Evolutionary conservation across 2,888 invertebrate genomes (phyloP), one percentile per base, ranked within the genome.

Genomic region (Cheilosia soror): DNA sequence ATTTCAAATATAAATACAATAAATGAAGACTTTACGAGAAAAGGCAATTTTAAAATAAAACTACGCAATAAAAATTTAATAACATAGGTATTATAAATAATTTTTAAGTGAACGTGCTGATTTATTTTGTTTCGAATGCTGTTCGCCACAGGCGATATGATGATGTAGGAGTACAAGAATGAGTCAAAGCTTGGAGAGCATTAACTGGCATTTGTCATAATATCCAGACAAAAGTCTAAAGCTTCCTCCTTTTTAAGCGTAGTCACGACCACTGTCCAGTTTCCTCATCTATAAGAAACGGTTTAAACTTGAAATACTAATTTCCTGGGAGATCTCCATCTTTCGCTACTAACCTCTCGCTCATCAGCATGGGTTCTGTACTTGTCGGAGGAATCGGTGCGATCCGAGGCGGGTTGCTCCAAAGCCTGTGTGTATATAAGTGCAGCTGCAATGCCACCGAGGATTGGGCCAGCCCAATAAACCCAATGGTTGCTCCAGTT

Each of bases 381-480:
- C 87, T 91, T 92, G 31, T 91, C 92, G 13, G 90, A 88, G 15
- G 88, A 87, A 92, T 93, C 85, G 87, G 71, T 87, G 63, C 69
- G 79, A 66, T 88, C 89, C 31, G 89, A 84, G 4, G 89, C 82
- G 42, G 90, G 90, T 47, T 90, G 90, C 80, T 91, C 91, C 71
- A 92, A 87, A 31, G 90, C 87, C 85, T 90, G 89, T 47, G 95
- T 95, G 92, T 97, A 97, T 60, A 97, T 92, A 29, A 97, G 93
- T 4, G 95, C 95, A 2, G 96, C 97, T 0, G 95, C 94, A 65
- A 97, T 93, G 5, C 96, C 97, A 47, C 97, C 97, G 2, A 96
- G 93, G 80, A 96, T 94, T 0, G 97, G 97, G 0, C 97, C 98
- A n/a, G 95, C 94, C 97, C 97, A 98, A 93, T 97, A 98, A 0